phyloP scores from a whole-genome alignment of 2,113 vertebrate genomes.

The Passer domesticus region DNA sequence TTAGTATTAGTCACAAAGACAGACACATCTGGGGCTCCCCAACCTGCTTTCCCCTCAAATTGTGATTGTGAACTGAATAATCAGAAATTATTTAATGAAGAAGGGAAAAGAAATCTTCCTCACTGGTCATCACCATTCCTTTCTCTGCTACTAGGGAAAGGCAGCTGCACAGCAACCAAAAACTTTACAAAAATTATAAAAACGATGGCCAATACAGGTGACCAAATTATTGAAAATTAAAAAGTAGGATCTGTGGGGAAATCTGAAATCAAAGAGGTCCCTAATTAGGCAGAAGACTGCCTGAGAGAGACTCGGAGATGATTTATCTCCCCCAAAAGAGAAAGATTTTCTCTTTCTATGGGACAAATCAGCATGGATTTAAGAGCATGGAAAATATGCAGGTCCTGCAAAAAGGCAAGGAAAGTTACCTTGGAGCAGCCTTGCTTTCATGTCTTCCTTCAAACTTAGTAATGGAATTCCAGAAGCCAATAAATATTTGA shows the following conservation, averaged over 20 bases:
- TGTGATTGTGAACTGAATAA: neutral
- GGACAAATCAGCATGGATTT: neutral
- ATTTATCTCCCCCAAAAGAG: neutral
- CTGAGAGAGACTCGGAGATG: neutral
- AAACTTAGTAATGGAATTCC: neutral
- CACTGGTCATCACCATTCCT: neutral
- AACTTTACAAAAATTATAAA: neutral
- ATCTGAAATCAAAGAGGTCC: neutral
- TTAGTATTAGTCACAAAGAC: neutral
- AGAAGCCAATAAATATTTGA: neutral
- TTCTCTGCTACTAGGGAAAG: neutral
- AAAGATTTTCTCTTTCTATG: neutral
- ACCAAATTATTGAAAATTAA: neutral
- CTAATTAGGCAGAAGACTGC: neutral
- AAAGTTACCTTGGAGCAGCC: neutral
- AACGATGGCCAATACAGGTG: neutral
- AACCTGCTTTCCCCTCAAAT: neutral
- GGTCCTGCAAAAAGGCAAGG: neutral
- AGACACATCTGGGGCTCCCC: neutral
- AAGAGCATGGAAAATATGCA: neutral
- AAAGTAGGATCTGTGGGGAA: neutral
- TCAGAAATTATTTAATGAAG: neutral
- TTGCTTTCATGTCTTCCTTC: neutral
- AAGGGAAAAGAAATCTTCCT: neutral
- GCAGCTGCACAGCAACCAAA: neutral